phyloP scores from a whole-genome alignment of 2,888 invertebrate genomes.

The Hirtodrosophila trivittata region DNA sequence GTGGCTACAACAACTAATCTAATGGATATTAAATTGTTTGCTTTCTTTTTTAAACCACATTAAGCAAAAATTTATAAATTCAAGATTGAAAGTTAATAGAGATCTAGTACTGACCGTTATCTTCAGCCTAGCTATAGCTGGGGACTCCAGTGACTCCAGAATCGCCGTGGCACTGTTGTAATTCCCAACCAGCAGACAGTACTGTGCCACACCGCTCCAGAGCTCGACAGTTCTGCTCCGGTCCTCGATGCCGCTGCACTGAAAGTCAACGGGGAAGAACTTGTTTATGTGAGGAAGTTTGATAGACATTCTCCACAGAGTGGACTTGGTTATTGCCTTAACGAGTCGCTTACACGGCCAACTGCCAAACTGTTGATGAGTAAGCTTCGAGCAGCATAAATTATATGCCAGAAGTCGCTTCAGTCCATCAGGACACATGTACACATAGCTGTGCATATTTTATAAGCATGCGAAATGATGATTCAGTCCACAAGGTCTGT shows the following conservation, averaged over 20 bases:
- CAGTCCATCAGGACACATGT: slow-evolving; percentile 24
- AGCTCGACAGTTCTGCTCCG: slow-evolving; percentile 83
- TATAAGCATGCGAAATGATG: slow-evolving; percentile 54
- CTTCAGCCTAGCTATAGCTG: slow-evolving; percentile 83
- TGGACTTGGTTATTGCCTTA: slow-evolving; percentile 51
- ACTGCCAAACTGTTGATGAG: slow-evolving; percentile 67
- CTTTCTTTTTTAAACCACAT: too few relatives aligned
- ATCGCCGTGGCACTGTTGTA: slow-evolving; percentile 84
- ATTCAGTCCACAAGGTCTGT: slow-evolving; percentile 61
- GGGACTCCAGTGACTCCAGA: slow-evolving; percentile 83
- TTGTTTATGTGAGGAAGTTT: slow-evolving; percentile 49
- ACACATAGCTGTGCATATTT: slow-evolving; percentile 47
- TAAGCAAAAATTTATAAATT: too few relatives aligned
- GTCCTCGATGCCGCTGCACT: slow-evolving; percentile 83
- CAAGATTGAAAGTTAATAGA: too few relatives aligned
- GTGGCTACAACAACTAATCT: too few relatives aligned
- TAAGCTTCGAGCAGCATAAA: slow-evolving; percentile 65
- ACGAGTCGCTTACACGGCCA: slow-evolving; percentile 54
- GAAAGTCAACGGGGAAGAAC: slow-evolving; percentile 23
- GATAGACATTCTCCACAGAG: slow-evolving; percentile 30
- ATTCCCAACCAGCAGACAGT: slow-evolving; percentile 84
- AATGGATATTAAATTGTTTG: too few relatives aligned
- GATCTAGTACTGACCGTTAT: slow-evolving; percentile 83
- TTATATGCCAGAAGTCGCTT: slow-evolving; percentile 40
- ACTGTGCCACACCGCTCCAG: slow-evolving; percentile 84